A percentile compares a stretch with the other conserved stretches of the same genome.
Conservation (phyloP, 2,797 vertebrate species). For the Melanotaenia parkinsoni region DNA sequence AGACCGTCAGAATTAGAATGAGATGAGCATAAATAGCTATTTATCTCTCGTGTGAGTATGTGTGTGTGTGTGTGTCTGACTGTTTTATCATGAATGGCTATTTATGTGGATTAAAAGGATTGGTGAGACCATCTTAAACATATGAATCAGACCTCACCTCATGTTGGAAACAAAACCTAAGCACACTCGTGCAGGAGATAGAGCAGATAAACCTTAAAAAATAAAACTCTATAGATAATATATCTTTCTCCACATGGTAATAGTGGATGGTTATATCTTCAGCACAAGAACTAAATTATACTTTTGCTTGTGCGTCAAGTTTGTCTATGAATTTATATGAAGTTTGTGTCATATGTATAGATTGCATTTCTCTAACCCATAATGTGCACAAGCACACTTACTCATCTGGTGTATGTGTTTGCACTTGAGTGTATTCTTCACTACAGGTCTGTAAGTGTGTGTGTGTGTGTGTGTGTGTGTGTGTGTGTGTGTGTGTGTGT, state of each 20-base stretch:
- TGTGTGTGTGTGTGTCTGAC: constrained; percentile 30
- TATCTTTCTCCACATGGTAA: constrained; percentile 11
- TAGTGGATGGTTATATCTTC: constrained; percentile 4
- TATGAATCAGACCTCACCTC: constrained; percentile 85
- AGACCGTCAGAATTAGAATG: constrained; percentile 97
- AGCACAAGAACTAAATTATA: background rate
- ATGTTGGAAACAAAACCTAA: constrained; percentile 55
- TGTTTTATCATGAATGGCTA: constrained; percentile 89
- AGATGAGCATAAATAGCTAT: constrained; percentile 88
- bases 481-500: constrained; percentile 47
- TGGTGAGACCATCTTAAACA: constrained; percentile 91
- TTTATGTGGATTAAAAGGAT: constrained; percentile 95
- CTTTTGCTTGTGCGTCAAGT: constrained; percentile 10
- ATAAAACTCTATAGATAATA: constrained; percentile 13
- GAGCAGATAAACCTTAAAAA: constrained; percentile 20
- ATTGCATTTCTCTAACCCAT: constrained; percentile 39
- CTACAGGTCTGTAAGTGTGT: constrained; percentile 38
- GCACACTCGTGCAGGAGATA: constrained; percentile 1
- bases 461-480: constrained; percentile 46
- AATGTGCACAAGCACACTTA: constrained; percentile 49
- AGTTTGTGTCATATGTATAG: constrained; percentile 33
- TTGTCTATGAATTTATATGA: background rate
- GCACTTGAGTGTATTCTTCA: constrained; percentile 50
- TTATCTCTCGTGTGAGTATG: constrained; percentile 56
- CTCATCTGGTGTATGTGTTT: constrained; percentile 35